Base-by-base conservation (phyloP, 2,888 invertebrate species). In the Ornithoptera priamus region DNA sequence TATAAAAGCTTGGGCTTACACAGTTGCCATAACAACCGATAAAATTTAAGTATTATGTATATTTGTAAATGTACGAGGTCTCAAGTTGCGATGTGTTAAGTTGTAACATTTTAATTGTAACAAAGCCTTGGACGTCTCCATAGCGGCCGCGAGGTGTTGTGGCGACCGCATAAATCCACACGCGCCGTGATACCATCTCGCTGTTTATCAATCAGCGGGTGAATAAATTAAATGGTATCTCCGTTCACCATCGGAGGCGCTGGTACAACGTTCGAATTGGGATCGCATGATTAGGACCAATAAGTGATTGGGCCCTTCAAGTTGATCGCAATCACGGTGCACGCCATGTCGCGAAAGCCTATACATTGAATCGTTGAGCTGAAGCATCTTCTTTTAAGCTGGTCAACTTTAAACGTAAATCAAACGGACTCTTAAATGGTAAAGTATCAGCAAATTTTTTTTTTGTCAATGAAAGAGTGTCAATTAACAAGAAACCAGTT, bases 201-300 rank as follows among this genome's bases (percentile, higher is more conserved):
- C 80, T 76, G 78, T 82, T 82, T 83, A 84, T 85, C 83, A 83
- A 80, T 79, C 77, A 68, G 68, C 72, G 64, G 67, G 76, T 72
- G 75, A 76, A 84, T 84, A 85, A 83, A 84, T 83, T 79, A 77
- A 75, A 71, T 62, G 68, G 69, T 78, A 81, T 79, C 79, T 70
- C 67, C 68, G 65, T 67, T 70, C 74, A 72, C 73, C 69, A 80
- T 80, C 81, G 66, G 75, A 59, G 67, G 65, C 69, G 58, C 73
- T 72, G 74, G 75, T 75, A 74, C 73, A 75, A 76, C 77, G 73
- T 75, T 80, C 80, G 80, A 79, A 81, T 79, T 79, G 81, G 80
- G 74, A 74, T 81, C 73, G 80, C 80, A 80, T 82, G 82, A 82
- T 81, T 77, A 76, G 73, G 75, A 75, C 76, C 79, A 75, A 80